Base-by-base conservation (phyloP, 2,888 invertebrate species). In the Patella ulyssiponensis region DNA sequence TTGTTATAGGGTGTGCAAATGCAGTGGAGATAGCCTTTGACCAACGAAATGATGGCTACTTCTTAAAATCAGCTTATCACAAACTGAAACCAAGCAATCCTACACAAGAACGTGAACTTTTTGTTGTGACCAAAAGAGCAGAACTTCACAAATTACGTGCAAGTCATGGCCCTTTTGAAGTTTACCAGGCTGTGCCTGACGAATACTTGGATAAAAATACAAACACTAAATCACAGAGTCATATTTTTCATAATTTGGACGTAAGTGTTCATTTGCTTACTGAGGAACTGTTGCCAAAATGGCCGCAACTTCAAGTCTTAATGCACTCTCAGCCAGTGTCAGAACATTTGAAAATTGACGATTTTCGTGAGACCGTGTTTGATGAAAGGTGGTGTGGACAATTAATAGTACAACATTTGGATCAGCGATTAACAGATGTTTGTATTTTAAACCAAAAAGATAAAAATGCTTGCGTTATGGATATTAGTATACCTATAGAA, bases 191-290 rank as follows among this genome's bases (percentile, higher is more conserved):
- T 0, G 97, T 98, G 64, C 97, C 97, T 64, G 96, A 97, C 2
- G 58, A 72, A 14, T 76, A 82, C 71, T 76, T 85, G 5, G 79
- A 81, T 5, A 52, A 64, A 33, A 54, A 70, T 56, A 23, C 64
- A 75, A 76, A 78, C 12, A 54, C 51, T 44, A 44, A 75, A 44
- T 83, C 85, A 81, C 86, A 87, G 74, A 75, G 86, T 69, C 85
- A 84, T 69, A 81, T 88, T 64, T 80, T 86, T 20, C 84, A 84
- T 75, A 88, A 90, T 79, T 83, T 97, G 86, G 98, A 98, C 91
- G 96, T 98, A 92, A 97, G 97, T 69, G 98, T 97, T 9, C 98
- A 98, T 92, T 93, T 98, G 79, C 98, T 98, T n/a, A 95, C 96
- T 76, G 93, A 94, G 77, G 95, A 95, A 88, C 94, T 98, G 76